These are phyloP conservation scores for Gobio occitaniae DNA, from an alignment of 2,797 vertebrate genomes.

Conservation along the genomic window DNA sequence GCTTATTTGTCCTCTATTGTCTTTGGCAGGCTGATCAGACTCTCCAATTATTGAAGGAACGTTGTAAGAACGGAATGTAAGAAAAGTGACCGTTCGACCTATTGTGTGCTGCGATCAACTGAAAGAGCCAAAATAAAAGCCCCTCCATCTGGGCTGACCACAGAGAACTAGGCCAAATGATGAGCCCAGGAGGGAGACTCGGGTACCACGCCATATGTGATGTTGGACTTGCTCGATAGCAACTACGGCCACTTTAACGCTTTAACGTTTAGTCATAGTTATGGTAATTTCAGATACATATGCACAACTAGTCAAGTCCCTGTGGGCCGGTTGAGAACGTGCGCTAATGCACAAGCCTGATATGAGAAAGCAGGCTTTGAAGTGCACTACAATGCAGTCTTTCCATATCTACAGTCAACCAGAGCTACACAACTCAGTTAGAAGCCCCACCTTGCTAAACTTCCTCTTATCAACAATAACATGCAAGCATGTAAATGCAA, in stretches of 20 bases:
- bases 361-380: slow-evolving; percentile 34
- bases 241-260: slow-evolving; percentile 13
- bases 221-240: slow-evolving; percentile 22
- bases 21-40: slow-evolving; percentile 35
- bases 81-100: slow-evolving; percentile 31
- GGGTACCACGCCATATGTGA: slow-evolving; percentile 42
- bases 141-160: slow-evolving; percentile 49
- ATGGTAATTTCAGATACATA: slow-evolving; percentile 6
- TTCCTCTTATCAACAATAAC: slow-evolving; percentile 42
- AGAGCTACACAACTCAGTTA: neutral
- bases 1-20: slow-evolving; percentile 26
- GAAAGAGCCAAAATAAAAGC: slow-evolving; percentile 40
- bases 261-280: slow-evolving; percentile 31
- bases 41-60: slow-evolving; percentile 8
- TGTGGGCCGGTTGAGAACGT: neutral
- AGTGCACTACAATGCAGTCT: slow-evolving; percentile 29
- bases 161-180: slow-evolving; percentile 49
- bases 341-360: slow-evolving; percentile 9
- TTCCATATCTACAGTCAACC: slow-evolving; percentile 40
- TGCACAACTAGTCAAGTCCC: slow-evolving; percentile 1
- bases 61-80: slow-evolving; percentile 6
- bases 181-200: slow-evolving; percentile 42
- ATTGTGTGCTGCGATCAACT: neutral
- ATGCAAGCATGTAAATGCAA: slow-evolving; percentile 8
- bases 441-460: neutral